Evolutionary conservation across 2,797 vertebrate genomes (phyloP).

Genomic region (Potorous gilbertii): DNA sequence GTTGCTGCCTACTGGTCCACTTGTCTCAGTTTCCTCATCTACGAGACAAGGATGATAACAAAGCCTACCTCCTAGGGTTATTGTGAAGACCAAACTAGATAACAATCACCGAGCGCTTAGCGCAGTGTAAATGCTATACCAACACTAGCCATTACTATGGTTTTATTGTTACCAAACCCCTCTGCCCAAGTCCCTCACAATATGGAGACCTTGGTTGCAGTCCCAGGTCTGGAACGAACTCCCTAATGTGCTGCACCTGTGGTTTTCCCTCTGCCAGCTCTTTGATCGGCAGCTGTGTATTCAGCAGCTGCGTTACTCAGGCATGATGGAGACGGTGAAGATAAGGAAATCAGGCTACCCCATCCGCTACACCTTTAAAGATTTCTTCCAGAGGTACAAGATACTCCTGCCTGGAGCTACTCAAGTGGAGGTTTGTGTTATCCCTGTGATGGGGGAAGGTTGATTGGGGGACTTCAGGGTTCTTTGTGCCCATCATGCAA

Average conservation of each 20-base stretch:
- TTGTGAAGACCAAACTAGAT: background rate
- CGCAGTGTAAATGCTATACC: background rate
- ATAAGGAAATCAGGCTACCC: conserved; percentile 96
- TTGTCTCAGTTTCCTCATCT: background rate
- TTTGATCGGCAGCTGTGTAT: conserved; percentile 95
- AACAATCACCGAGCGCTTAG: background rate
- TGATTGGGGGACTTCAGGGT: background rate
- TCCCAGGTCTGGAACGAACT: background rate
- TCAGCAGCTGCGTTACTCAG: conserved; percentile 94
- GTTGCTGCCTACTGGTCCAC: background rate
- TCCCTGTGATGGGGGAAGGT: background rate
- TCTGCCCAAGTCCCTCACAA: background rate
- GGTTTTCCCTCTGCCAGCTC: conserved; percentile 83
- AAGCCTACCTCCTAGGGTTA: background rate
- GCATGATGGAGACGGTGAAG: conserved; percentile 97
- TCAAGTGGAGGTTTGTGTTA: conserved; percentile 79
- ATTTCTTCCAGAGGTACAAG: conserved; percentile 92
- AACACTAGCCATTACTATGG: background rate
- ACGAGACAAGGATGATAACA: background rate
- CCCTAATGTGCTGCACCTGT: background rate
- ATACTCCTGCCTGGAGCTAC: conserved; percentile 86
- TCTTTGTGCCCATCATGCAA: background rate
- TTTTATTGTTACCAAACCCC: background rate
- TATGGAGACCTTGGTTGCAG: background rate
- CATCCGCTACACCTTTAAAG: conserved; percentile 92